Evolutionary conservation across 2,113 vertebrate species (phyloP), one percentile per base, ranked within the genome.

Genomic region (Tetrax tetrax): DNA sequence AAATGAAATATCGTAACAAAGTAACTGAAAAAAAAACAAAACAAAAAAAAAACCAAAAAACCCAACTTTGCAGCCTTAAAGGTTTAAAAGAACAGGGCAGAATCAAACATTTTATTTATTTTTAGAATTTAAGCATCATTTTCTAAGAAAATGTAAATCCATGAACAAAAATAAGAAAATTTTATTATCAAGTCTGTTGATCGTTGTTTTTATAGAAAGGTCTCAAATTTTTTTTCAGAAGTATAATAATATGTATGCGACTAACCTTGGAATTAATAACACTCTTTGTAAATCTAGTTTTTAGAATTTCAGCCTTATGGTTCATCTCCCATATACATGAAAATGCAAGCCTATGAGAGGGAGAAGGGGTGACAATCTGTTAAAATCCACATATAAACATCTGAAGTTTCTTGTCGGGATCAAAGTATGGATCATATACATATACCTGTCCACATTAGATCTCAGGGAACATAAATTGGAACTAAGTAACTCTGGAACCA

Each of bases 241-340:
- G 22, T 61, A 29, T 12, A 80, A 19, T 10, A 76, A 27, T n/a
- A 47, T 38, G 72, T 35, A 75, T 6, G 14, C 59, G 43, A 96
- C 95, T 77, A 97, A 99, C 99, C 99, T 99, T 99, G 61, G 99
- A 99, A 96, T 99, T 99, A 95, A 99, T 99, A 83, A 98, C 91
- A 96, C 99, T 99, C 98, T 99, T 99, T 3, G 99, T 99, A 98
- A 99, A 99, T 69, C 96, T 98, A 2, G 98, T 99, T 92, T 98
- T 99, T 54, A 99, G 78, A 91, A 99, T 98, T 97, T 99, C 98
- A 93, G 99, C 99, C 47, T 98, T 96, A 70, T 98, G 96, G 94
- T 98, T 99, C 98, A 99, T 98, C 98, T 99, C 99, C 99, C 99
- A 99, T 97, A 99, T 99, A 93, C 99, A 99, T 3, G 99, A 99